A percentile compares a stretch with the other conserved stretches of the same genome.
Evolutionary conservation across 2,797 vertebrate genomes (phyloP).

Genomic region (Nyctalus aviator): DNA sequence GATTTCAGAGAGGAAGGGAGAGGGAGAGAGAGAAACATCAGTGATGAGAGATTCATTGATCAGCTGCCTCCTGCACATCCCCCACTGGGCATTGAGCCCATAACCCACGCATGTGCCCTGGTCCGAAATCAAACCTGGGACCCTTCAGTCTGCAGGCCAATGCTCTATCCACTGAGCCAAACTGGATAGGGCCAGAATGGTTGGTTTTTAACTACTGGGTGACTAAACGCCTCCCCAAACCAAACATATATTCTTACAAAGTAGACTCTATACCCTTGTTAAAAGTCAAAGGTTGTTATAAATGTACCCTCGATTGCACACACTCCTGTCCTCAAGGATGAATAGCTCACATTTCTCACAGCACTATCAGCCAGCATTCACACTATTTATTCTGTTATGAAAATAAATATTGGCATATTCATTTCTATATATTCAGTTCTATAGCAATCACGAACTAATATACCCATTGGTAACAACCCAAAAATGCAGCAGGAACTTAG

Average conservation of each 20-base stretch:
- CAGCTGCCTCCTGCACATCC: too few relatives aligned
- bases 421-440: constrained; percentile 25
- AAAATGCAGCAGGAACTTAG: neutral
- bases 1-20: too few relatives aligned
- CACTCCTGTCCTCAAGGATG: neutral
- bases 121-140: too few relatives aligned
- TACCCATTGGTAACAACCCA: neutral
- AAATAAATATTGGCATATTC: neutral
- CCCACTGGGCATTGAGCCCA: too few relatives aligned
- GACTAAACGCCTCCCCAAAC: neutral
- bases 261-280: neutral
- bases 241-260: neutral
- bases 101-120: too few relatives aligned
- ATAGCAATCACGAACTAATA: neutral
- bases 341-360: neutral
- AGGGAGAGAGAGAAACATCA: too few relatives aligned
- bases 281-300: neutral
- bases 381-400: neutral
- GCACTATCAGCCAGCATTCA: neutral
- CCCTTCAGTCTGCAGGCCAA: too few relatives aligned
- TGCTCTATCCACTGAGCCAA: too few relatives aligned
- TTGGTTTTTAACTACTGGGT: neutral
- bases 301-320: neutral
- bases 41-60: too few relatives aligned
- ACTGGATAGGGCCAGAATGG: neutral